These are phyloP conservation scores for Petrocephalus zakoni DNA, from an alignment of 2,113 vertebrate genomes.

Conservation along the genomic window DNA sequence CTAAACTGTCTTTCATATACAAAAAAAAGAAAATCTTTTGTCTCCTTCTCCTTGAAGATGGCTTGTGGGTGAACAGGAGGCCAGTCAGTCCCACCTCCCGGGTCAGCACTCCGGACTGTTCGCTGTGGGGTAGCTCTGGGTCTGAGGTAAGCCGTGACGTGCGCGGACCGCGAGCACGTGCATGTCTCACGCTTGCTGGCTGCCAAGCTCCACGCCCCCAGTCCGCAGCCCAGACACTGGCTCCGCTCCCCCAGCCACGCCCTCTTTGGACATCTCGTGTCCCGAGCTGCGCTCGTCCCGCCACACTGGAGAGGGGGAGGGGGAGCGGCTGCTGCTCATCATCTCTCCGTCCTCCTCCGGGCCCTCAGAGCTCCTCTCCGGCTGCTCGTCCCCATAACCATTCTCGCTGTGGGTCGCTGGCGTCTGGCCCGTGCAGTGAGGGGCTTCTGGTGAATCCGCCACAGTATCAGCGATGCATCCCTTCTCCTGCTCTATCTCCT, in stretches of 20 bases:
- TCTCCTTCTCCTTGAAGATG: not conserved
- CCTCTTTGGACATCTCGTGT: not conserved
- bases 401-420: not conserved
- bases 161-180: not conserved
- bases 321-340: not conserved
- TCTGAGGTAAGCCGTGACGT: not conserved
- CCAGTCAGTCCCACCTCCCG: not conserved
- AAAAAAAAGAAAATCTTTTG: not conserved
- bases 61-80: not conserved
- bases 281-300: not conserved
- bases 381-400: not conserved
- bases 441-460: not conserved
- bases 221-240: conserved; percentile 64
- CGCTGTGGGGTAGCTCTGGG: not conserved
- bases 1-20: conserved; percentile 10
- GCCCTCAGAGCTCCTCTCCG: not conserved
- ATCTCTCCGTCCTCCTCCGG: not conserved
- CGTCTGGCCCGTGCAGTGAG: not conserved
- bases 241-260: conserved; percentile 60
- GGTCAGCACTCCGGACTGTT: not conserved
- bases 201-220: conserved; percentile 67
- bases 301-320: not conserved
- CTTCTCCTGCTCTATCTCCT: not conserved
- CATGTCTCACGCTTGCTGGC: conserved; percentile 60
- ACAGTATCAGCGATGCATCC: not conserved